Base-by-base conservation (phyloP, 1,140 invertebrate genomes). In the Ips nitidus region DNA sequence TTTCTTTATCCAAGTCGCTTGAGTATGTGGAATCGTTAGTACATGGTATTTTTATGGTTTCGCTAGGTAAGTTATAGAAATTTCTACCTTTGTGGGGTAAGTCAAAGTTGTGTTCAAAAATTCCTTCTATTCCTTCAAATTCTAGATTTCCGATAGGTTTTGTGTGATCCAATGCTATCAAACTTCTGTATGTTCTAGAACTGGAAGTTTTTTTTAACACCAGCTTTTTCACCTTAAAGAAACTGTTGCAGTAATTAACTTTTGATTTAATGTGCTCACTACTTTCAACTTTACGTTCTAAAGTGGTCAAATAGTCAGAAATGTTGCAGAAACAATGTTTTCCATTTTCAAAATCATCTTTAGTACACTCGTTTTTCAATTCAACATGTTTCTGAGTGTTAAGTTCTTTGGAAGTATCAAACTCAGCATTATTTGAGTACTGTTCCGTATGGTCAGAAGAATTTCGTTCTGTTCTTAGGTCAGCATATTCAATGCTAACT, bases 31-130 rank as follows among this genome's bases (percentile, higher is more conserved):
- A 36, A 1, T 39, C 8, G 8, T 38, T 22, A n/a, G 7, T 7
- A 56, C 63, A 65, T 36, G 8, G 41, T 22, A 65, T 56, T 43
- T 42, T 55, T 42, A 65, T 41, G n/a, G 52, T 55, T 55, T 65
- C 63, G 1, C 40, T 50, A 22, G 63, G 63, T 36, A 65, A 65
- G 43, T 22, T 40, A 41, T 52, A 65, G 4, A 65, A 53, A 38
- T 4, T 56, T 7, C 8, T 42, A 65, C 39, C 63, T 65, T 22
- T 37, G 56, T 55, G 41, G 6, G 50, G 41, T 37, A 55, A 38
- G 1, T 8, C 37, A 38, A 55, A 55, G 52, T 38, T 37, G n/a
- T 37, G 7, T 6, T 55, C 52, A 1, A 55, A 55, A 6, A 55
- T 37, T 6, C 52, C 52, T n/a, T 55, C 52, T n/a, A 55, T 55